Evolutionary conservation across 2,797 vertebrate species (phyloP), one percentile per base, ranked within the genome.

Genomic region (Amblyopsis hoosieri): DNA sequence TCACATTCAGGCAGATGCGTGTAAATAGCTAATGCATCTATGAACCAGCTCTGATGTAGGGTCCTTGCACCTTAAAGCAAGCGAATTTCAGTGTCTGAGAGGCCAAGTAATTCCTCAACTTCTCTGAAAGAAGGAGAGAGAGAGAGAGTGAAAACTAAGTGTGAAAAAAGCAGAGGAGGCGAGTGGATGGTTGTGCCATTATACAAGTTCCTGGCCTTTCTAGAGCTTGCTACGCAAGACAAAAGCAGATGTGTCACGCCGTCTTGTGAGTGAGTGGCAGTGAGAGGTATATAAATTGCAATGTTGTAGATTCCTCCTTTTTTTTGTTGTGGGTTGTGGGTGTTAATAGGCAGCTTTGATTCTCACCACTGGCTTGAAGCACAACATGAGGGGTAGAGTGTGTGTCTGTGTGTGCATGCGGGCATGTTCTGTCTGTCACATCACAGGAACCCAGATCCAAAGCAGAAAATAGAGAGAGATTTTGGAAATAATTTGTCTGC

Each of bases 311-410:
- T 23, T 3, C 1, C 23, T 23, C 23, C 23, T 23, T 17, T 17
- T 56, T 51, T 57, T n/a, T n/a, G n/a, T n/a, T n/a, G n/a, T n/a
- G n/a, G n/a, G n/a, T n/a, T n/a, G 54, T 60, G 17, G 53, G 11
- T 46, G 57, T 49, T 72, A 57, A 71, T 74, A 33, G 14, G 45
- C 54, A 42, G 57, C 52, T 71, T 67, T 56, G 54, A 66, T 73
- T 75, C 59, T 61, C 60, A 62, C 54, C 50, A 57, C 31, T 48
- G 17, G 62, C 57, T 23, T 54, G 12, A 56, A 23, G 51, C 29
- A 29, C n/a, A 63, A 52, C 51, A 65, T 54, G 60, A 54, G 19
- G 45, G 53, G 3, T 10, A 52, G 15, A 11, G 8, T 13, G 53
- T 15, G 52, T 56, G 11, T 7, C 17, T 37, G 19, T 54, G 17